A percentile compares a stretch with the other conserved stretches of the same genome.
Evolutionary conservation across 2,888 invertebrate species (phyloP).

Genomic region (Rhopalosiphum nymphaeae): DNA sequence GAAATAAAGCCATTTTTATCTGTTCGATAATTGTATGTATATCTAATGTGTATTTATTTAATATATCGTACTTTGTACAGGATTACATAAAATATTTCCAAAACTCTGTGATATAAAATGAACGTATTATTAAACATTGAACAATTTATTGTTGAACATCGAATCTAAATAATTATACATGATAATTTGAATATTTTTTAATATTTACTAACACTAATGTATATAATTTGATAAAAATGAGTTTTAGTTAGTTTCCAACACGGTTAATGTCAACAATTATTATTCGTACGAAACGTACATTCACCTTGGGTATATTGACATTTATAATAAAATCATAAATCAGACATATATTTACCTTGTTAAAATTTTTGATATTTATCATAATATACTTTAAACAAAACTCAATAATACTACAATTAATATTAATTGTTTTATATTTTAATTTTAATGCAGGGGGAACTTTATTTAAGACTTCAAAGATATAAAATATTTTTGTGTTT

Average conservation of each 20-base stretch:
- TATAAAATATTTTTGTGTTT: not conserved
- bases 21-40: not conserved
- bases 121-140: not conserved
- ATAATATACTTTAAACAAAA: not conserved
- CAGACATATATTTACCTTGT: not conserved
- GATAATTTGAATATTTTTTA: not conserved
- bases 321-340: not conserved
- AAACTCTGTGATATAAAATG: not conserved
- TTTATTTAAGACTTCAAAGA: not conserved
- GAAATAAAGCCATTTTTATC: not conserved
- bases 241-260: not conserved
- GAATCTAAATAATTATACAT: not conserved
- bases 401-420: not conserved
- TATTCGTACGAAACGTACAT: not conserved
- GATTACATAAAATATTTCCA: not conserved
- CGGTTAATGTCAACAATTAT: not conserved
- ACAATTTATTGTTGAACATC: not conserved
- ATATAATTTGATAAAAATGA: not conserved
- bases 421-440: not conserved
- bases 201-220: not conserved
- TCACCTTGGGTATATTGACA: not conserved
- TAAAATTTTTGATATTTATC: not conserved
- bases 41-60: not conserved
- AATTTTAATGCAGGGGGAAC: not conserved
- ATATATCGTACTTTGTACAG: not conserved